Evolutionary conservation across 2,113 vertebrate genomes (phyloP).

Genomic region (Oriolus oriolus): DNA sequence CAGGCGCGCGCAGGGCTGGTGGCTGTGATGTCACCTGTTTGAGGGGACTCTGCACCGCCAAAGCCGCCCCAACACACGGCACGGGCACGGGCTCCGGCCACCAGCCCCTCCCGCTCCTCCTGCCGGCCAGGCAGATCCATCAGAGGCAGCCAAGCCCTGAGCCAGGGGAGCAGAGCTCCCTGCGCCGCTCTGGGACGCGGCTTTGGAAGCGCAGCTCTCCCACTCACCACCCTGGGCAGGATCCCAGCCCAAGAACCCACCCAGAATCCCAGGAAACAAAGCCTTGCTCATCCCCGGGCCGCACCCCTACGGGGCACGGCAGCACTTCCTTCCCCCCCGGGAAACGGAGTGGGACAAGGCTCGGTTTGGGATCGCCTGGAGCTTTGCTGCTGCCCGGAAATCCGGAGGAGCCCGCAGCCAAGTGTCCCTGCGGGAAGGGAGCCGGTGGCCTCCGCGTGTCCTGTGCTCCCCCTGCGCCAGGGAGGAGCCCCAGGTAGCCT

Average conservation of each 20-base stretch:
- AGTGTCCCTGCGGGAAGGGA: accelerated
- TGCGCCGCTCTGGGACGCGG: accelerated
- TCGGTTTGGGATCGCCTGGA: background rate
- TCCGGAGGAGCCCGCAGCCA: background rate
- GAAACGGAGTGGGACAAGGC: accelerated
- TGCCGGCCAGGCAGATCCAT: accelerated
- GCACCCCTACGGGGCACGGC: background rate
- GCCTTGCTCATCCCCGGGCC: accelerated
- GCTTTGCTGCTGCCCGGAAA: background rate
- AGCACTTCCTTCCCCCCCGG: background rate
- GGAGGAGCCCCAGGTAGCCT: background rate
- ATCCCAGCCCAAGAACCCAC: background rate
- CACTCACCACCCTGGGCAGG: accelerated
- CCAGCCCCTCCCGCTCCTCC: background rate
- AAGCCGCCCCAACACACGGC: background rate
- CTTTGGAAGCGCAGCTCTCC: background rate
- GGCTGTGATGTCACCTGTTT: background rate
- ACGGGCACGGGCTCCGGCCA: accelerated
- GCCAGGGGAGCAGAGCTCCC: accelerated
- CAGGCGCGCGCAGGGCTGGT: accelerated
- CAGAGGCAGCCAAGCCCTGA: background rate
- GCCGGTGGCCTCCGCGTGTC: background rate
- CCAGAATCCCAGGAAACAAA: background rate
- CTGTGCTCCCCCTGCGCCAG: background rate
- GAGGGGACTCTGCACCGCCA: background rate